Evolutionary conservation across 2,888 invertebrate species (phyloP).

Genomic region (Nineta flava): DNA sequence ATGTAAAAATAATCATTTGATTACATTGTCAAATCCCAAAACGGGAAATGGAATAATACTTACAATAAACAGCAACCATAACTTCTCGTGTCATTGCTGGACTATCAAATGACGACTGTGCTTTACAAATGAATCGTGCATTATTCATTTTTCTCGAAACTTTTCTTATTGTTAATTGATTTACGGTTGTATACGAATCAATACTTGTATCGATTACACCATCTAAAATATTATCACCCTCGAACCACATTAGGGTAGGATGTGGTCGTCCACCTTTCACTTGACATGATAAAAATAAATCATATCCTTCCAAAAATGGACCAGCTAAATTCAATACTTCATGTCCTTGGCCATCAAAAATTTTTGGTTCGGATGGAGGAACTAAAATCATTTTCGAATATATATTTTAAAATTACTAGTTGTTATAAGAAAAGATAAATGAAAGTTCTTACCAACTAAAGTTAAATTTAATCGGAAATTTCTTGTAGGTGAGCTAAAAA

Average conservation of each 20-base stretch:
- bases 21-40: background rate
- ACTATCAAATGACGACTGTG: constrained; percentile 55
- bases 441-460: constrained; percentile 58
- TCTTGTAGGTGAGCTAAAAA: constrained; percentile 72
- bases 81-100: constrained; percentile 55
- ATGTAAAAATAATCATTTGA: constrained; percentile 12
- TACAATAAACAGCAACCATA: constrained; percentile 51
- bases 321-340: constrained; percentile 66
- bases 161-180: constrained; percentile 51
- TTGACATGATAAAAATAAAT: constrained; percentile 68
- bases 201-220: constrained; percentile 54
- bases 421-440: too few relatives aligned
- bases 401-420: background rate
- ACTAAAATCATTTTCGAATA: constrained; percentile 33
- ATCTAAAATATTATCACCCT: constrained; percentile 56
- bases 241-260: constrained; percentile 74
- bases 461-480: constrained; percentile 76
- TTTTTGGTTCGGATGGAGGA: constrained; percentile 62
- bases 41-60: constrained; percentile 14
- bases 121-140: constrained; percentile 60
- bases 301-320: constrained; percentile 75
- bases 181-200: constrained; percentile 43
- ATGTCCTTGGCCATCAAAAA: constrained; percentile 68
- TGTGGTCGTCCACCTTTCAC: constrained; percentile 72
- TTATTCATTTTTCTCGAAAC: constrained; percentile 57